These are phyloP conservation scores for Acrocephalus arundinaceus DNA, from an alignment of 2,113 vertebrate genomes.

Conservation along the genomic window DNA sequence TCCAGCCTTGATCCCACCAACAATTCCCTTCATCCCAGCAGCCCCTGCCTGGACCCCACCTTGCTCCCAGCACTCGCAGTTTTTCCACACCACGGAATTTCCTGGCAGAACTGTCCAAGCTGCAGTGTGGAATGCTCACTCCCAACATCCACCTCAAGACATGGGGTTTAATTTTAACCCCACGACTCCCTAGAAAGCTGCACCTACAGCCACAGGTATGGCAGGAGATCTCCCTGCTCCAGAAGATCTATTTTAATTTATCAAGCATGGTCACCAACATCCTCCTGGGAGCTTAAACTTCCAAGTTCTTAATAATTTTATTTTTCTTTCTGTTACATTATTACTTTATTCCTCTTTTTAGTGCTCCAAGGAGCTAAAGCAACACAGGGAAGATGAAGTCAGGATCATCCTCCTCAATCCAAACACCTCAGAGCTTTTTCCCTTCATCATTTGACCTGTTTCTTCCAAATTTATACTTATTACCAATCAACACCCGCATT, in stretches of 20 bases:
- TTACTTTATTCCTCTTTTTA: neutral
- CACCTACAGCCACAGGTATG: neutral
- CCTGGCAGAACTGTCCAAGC: neutral
- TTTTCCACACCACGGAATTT: neutral
- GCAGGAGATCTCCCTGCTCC: neutral
- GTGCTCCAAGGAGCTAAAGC: neutral
- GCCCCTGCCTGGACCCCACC: neutral
- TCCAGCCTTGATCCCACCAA: neutral
- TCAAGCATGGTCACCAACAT: neutral
- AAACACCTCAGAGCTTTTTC: neutral
- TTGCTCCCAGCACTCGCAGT: neutral
- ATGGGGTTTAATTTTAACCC: fast-evolving
- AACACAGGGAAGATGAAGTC: neutral
- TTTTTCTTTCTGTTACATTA: neutral
- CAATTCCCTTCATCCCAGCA: neutral
- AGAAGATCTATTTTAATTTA: neutral
- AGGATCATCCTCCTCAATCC: too few species aligned
- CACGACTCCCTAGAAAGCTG: neutral
- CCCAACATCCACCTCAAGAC: neutral
- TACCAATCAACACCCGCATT: fast-evolving
- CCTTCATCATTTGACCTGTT: neutral
- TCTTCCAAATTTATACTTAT: neutral
- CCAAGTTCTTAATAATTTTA: neutral
- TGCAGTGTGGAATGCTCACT: neutral
- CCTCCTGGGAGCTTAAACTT: neutral